Base-by-base conservation (phyloP, 2,113 vertebrate genomes). In the Acanthisitta chloris region DNA sequence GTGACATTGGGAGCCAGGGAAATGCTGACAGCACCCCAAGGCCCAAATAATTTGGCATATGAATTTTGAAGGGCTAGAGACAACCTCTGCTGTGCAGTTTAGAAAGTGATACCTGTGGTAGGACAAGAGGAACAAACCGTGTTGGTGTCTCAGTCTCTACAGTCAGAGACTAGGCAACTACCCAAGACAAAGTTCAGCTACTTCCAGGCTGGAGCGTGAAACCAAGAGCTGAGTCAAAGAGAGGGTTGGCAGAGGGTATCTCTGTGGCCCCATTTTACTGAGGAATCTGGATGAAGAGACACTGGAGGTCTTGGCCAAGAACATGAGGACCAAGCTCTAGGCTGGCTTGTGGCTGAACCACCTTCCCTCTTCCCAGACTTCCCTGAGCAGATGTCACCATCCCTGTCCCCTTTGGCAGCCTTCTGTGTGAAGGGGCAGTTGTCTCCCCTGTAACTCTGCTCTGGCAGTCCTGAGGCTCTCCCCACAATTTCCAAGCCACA, bases 261-360 rank as follows among this genome's bases (percentile, higher is more conserved):
- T 4, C 28, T 84, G 2, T 5, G 45, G 15, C 23, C 36, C 23
- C 54, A 10, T 51, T 77, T 46, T 33, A 19, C 23, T 69, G 64
- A 48, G 15, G 4, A 40, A 17, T 33, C 48, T 40, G 36, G 36
- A 6, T 36, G 29, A 52, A 45, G 34, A 64, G 31, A 40, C 2
- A 8, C 4, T 34, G 48, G n/a, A 51, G 46, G 38, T 46, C 69
- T n/a, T 25, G 51, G 51, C 38, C 51, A 38, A 66, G 38, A 59
- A 36, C 64, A 42, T 0, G 0, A 73, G 78, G 38, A 46, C 7
- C 7, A 4, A n/a, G 26, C 21, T 0, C 11, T 0, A 1, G 25
- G 62, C 28, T 6, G 20, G 54, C 24, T 17, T 18, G 34, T 24
- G 34, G 29, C 65, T 85, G 51, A 61, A 14, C 40, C 42, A 40